Evolutionary conservation across 1,140 invertebrate genomes (phyloP).

Genomic region (Himalopsyche phryganea): DNA sequence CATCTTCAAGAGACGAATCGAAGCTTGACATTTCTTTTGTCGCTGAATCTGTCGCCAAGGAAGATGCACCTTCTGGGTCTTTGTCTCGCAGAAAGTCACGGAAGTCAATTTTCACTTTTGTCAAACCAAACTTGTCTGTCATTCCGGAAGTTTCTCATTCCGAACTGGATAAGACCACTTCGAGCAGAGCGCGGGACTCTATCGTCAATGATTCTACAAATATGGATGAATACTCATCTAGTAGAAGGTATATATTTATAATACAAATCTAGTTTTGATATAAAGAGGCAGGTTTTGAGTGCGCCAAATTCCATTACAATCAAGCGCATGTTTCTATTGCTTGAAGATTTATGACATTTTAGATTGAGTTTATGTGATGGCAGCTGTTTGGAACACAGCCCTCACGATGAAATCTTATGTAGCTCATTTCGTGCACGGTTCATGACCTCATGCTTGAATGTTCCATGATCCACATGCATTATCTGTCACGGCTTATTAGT

Average conservation of each 20-base stretch:
- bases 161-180: conserved; percentile 30
- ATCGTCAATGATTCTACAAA: conserved; percentile 3
- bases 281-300: no score
- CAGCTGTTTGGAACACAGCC: no score
- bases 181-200: neutral
- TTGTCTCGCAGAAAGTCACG: conserved; percentile 39
- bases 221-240: conserved; percentile 9
- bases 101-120: conserved; percentile 37
- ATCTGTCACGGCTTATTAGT: no score
- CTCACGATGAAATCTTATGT: no score
- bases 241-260: conserved; percentile 17
- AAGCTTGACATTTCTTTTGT: conserved; percentile 17
- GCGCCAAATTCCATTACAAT: no score
- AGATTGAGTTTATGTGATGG: no score
- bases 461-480: no score
- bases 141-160: conserved; percentile 44
- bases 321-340: no score
- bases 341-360: no score
- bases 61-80: conserved; percentile 35
- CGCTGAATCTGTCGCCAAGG: conserved; percentile 23
- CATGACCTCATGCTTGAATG: no score
- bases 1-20: conserved; percentile 16
- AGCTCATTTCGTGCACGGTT: no score
- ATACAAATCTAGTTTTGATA: conserved; percentile 32
- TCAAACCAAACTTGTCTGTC: conserved; percentile 46